phyloP scores from a whole-genome alignment of 2,113 vertebrate species.

The Athene cunicularia region DNA sequence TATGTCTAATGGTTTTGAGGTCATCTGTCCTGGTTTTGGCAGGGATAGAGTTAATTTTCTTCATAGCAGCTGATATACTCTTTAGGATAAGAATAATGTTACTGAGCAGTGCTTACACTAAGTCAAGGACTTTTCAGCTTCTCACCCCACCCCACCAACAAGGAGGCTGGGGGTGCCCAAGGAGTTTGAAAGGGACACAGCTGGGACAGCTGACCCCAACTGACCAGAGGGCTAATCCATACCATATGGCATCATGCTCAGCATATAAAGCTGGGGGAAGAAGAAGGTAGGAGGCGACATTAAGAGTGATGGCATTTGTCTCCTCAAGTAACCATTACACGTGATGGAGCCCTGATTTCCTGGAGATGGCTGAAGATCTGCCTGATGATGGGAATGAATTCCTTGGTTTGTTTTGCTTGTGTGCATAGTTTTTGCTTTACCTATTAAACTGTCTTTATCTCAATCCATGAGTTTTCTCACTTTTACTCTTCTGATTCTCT shows the following conservation, averaged over 20 bases:
- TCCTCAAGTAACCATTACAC: not conserved
- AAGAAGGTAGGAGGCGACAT: not conserved
- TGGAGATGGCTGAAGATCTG: too few relatives aligned
- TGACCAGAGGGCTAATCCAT: not conserved
- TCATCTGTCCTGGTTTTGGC: not conserved
- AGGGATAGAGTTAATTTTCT: not conserved
- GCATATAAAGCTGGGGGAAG: not conserved
- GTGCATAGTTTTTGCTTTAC: not conserved
- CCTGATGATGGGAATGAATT: not conserved
- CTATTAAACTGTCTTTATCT: not conserved
- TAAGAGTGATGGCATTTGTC: rapidly evolving
- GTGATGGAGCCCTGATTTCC: too few relatives aligned
- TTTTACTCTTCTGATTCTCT: not conserved
- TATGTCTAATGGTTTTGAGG: not conserved
- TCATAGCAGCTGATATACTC: not conserved
- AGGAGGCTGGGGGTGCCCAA: not conserved
- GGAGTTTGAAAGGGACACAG: not conserved
- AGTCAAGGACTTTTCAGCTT: not conserved
- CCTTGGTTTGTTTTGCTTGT: not conserved
- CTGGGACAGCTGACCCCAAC: not conserved
- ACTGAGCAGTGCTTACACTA: not conserved
- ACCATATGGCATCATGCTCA: not conserved
- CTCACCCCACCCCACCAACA: not conserved
- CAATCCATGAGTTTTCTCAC: not conserved
- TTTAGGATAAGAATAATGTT: not conserved